Conservation (phyloP, 1,140 invertebrate species). For the Elysia chlorotica region DNA sequence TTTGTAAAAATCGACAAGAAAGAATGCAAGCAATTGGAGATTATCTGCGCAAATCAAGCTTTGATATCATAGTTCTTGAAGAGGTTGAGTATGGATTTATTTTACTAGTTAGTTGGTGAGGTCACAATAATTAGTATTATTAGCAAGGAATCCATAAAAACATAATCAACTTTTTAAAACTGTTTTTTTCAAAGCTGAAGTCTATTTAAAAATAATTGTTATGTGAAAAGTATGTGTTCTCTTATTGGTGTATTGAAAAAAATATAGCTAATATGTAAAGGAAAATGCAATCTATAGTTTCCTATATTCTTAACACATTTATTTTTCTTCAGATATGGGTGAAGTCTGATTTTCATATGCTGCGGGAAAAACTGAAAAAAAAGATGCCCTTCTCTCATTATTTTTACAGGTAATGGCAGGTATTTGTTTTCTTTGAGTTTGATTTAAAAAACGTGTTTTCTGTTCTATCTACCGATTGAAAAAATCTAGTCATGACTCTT, state of each 20-base stretch:
- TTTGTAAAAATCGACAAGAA: conserved; percentile 71
- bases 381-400: conserved; percentile 87
- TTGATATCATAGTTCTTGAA: conserved; percentile 90
- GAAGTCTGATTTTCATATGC: conserved; percentile 73
- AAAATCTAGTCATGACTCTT: no score
- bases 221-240: neutral
- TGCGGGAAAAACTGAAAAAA: conserved; percentile 67
- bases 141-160: neutral
- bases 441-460: no score
- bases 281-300: no score
- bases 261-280: no score
- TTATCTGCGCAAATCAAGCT: conserved; percentile 69
- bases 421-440: neutral
- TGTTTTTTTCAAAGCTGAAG: no score
- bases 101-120: no score
- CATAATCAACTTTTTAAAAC: neutral
- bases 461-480: no score
- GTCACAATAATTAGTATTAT: no score
- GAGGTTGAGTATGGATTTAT: no score
- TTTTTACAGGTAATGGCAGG: conserved; percentile 78
- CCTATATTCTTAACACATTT: no score
- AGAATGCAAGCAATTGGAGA: conserved; percentile 82
- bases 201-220: no score
- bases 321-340: conserved; percentile 76
- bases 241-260: no score